Conservation (phyloP, 2,888 invertebrate genomes). For the Trissolcus brochymenae region DNA sequence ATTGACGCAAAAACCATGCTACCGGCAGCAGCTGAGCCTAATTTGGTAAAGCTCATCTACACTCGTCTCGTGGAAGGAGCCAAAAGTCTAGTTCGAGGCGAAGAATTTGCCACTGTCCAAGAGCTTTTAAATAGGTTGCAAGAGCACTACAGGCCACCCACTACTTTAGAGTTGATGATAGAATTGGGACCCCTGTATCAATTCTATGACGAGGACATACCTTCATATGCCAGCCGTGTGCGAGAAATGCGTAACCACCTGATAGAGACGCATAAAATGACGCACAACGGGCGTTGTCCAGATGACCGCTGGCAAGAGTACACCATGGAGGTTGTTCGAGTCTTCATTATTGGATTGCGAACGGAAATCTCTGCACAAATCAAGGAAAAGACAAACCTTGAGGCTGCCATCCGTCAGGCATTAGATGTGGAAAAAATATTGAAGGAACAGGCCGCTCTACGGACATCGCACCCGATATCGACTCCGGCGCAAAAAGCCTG, state of each 20-base stretch:
- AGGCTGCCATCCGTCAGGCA: neutral
- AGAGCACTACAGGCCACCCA: constrained; percentile 4
- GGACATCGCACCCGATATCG: too few relatives aligned
- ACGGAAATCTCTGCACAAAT: neutral
- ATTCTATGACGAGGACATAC: constrained; percentile 5
- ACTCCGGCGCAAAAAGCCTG: too few relatives aligned
- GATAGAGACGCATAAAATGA: neutral
- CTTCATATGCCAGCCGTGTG: constrained; percentile 1
- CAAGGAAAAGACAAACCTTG: neutral
- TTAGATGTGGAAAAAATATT: neutral
- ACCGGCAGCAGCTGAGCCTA: too few relatives aligned
- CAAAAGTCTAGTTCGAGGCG: too few relatives aligned
- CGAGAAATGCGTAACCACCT: neutral
- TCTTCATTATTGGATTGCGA: constrained; percentile 10
- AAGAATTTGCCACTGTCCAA: too few relatives aligned
- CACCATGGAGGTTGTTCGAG: neutral
- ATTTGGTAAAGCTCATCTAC: too few relatives aligned
- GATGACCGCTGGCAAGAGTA: neutral
- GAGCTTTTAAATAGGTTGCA: neutral
- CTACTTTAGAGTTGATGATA: neutral
- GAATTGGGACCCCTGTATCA: constrained; percentile 9
- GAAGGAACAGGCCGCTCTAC: neutral
- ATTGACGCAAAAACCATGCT: too few relatives aligned
- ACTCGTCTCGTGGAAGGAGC: too few relatives aligned
- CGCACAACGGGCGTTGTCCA: neutral